Evolutionary conservation across 2,888 invertebrate species (phyloP).

Genomic region (Carcina quercana): DNA sequence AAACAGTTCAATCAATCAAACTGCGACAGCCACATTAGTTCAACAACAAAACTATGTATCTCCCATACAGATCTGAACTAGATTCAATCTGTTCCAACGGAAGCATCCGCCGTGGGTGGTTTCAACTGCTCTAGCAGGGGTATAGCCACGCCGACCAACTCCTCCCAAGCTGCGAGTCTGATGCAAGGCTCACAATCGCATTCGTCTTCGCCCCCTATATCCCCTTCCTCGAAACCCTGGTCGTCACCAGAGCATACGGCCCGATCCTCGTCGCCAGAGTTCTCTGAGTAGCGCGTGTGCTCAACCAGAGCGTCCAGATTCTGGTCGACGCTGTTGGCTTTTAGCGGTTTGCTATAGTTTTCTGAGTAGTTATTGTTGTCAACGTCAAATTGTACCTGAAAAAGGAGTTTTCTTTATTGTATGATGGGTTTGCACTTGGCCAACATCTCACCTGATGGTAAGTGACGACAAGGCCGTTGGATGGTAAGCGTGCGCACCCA

Average conservation of each 20-base stretch:
- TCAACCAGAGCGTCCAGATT: slow-evolving; percentile 21
- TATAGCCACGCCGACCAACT: slow-evolving; percentile 82
- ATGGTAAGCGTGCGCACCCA: too few relatives aligned
- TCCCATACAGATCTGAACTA: too few relatives aligned
- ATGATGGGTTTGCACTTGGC: too few relatives aligned
- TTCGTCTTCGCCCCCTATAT: slow-evolving; percentile 36
- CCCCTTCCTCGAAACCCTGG: slow-evolving; percentile 57
- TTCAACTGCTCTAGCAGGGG: slow-evolving; percentile 80
- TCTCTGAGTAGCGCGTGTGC: slow-evolving; percentile 15
- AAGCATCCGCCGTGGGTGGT: slow-evolving; percentile 49
- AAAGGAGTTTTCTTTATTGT: too few relatives aligned
- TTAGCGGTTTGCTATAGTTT: slow-evolving; percentile 14
- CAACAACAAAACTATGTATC: too few relatives aligned
- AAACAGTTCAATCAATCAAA: too few relatives aligned
- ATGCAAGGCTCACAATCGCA: slow-evolving; percentile 52
- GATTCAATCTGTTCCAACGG: slow-evolving; percentile 49
- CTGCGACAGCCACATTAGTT: too few relatives aligned
- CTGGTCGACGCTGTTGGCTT: slow-evolving; percentile 36
- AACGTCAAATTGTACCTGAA: slow-evolving; percentile 46
- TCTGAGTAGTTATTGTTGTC: slow-evolving; percentile 37
- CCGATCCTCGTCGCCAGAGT: slow-evolving; percentile 25
- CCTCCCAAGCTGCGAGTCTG: slow-evolving; percentile 79
- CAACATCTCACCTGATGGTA: too few relatives aligned
- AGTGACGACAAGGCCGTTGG: too few relatives aligned
- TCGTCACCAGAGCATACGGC: slow-evolving; percentile 46